Conservation (phyloP, 2,888 invertebrate genomes). For the Drosophila colorata region DNA sequence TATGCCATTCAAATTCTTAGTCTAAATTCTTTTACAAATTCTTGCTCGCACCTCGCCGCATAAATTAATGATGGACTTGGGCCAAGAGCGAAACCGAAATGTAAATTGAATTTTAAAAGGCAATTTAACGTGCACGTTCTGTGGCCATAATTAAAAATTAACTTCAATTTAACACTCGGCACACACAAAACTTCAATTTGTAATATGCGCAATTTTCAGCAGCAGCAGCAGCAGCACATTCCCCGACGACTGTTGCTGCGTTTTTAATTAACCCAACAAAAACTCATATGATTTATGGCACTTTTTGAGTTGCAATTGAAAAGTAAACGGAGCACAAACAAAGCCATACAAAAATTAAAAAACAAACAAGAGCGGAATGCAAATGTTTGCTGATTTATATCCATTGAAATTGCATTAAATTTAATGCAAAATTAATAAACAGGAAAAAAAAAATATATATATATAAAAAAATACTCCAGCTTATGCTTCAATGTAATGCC, state of each 20-base stretch:
- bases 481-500: conserved; percentile 25
- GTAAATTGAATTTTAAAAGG: conserved; percentile 80
- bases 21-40: conserved; percentile 15
- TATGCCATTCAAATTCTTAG: neutral
- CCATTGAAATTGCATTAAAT: conserved; percentile 62
- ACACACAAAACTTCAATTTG: conserved; percentile 52
- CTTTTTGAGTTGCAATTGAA: conserved; percentile 33
- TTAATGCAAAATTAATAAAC: conserved; percentile 72
- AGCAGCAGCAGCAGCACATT: neutral
- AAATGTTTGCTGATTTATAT: conserved; percentile 46
- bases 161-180: conserved; percentile 76
- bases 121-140: conserved; percentile 71
- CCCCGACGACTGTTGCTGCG: neutral
- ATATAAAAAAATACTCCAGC: neutral
- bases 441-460: conserved; percentile 4
- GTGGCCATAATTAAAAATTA: conserved; percentile 76
- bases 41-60: conserved; percentile 36
- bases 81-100: conserved; percentile 64
- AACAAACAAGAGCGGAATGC: conserved; percentile 19
- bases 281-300: conserved; percentile 48
- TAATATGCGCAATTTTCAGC: conserved; percentile 51
- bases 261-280: conserved; percentile 52
- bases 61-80: conserved; percentile 43
- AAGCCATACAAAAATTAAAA: neutral
- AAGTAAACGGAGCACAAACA: conserved; percentile 10